A percentile compares a stretch with the other conserved stretches of the same genome.
These are phyloP conservation scores for Tenthredo distinguenda DNA, from an alignment of 2,888 invertebrate species.

Conservation along the genomic window DNA sequence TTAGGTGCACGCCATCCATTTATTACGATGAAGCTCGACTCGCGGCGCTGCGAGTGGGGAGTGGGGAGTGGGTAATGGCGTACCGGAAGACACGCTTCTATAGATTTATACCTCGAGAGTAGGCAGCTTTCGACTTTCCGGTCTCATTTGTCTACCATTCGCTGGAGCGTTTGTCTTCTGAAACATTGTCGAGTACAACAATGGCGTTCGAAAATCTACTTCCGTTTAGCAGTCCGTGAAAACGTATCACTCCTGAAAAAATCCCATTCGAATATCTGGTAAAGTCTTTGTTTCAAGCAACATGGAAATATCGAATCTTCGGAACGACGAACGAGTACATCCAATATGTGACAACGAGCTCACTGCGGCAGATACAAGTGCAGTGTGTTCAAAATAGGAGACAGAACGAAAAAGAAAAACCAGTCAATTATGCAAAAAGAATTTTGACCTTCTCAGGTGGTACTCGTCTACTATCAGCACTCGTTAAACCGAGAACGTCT, in stretches of 20 bases:
- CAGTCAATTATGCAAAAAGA: background rate
- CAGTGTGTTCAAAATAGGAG: too few relatives aligned
- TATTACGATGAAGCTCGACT: slow-evolving; percentile 9
- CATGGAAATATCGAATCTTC: background rate
- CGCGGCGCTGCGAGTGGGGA: background rate
- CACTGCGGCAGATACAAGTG: too few relatives aligned
- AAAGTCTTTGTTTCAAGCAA: background rate
- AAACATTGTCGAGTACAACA: slow-evolving; percentile 8
- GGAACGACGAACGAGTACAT: background rate
- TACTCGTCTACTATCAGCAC: too few relatives aligned
- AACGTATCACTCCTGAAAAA: background rate
- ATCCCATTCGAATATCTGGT: background rate
- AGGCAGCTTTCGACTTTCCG: slow-evolving; percentile 19
- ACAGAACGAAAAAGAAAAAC: background rate
- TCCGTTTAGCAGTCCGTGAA: background rate
- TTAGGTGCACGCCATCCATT: slow-evolving; percentile 17
- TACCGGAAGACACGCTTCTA: slow-evolving; percentile 21
- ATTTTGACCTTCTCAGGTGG: background rate
- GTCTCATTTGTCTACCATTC: slow-evolving; percentile 10
- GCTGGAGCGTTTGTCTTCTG: background rate
- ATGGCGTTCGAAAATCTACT: background rate
- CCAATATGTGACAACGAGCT: background rate
- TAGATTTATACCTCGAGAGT: slow-evolving; percentile 3
- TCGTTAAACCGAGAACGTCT: background rate
- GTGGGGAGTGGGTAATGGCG: slow-evolving; percentile 10